Conservation (phyloP, 2,113 vertebrate genomes). For the Cavia aperea region DNA sequence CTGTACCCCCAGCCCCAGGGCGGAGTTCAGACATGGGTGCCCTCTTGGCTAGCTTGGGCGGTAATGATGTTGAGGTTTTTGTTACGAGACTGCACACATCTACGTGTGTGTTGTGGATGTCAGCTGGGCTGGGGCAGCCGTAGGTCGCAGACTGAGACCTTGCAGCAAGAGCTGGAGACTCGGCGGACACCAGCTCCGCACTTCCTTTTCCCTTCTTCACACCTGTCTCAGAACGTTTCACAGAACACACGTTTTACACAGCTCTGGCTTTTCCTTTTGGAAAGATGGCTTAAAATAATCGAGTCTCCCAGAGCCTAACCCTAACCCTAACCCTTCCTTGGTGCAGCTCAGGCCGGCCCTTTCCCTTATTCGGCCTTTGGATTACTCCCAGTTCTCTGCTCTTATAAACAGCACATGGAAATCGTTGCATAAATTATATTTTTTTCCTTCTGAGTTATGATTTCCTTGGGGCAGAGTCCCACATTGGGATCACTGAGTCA, state of each 20-base stretch:
- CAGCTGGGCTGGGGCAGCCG: not conserved
- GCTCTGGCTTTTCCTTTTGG: not conserved
- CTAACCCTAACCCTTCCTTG: not conserved
- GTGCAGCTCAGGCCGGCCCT: not conserved
- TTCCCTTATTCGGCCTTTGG: constrained; percentile 59
- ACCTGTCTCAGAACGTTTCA: not conserved
- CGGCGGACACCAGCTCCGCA: not conserved
- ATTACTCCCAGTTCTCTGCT: constrained; percentile 10
- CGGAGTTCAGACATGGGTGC: not conserved
- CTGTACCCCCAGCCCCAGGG: not conserved
- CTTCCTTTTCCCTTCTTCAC: not conserved
- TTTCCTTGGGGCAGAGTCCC: constrained; percentile 59
- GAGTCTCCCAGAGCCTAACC: not conserved
- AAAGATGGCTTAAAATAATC: constrained; percentile 1
- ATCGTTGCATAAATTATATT: constrained; percentile 49
- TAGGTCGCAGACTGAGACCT: not conserved
- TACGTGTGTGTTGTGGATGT: not conserved
- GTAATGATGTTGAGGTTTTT: not conserved
- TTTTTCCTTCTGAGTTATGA: constrained; percentile 50
- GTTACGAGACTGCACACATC: not conserved
- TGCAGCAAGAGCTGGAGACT: no score
- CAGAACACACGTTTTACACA: not conserved
- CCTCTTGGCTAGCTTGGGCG: not conserved
- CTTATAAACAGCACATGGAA: constrained; percentile 59
- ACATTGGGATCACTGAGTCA: constrained; percentile 47